Base-by-base conservation (phyloP, 2,113 vertebrate genomes). In the Tragelaphus strepsiceros region DNA sequence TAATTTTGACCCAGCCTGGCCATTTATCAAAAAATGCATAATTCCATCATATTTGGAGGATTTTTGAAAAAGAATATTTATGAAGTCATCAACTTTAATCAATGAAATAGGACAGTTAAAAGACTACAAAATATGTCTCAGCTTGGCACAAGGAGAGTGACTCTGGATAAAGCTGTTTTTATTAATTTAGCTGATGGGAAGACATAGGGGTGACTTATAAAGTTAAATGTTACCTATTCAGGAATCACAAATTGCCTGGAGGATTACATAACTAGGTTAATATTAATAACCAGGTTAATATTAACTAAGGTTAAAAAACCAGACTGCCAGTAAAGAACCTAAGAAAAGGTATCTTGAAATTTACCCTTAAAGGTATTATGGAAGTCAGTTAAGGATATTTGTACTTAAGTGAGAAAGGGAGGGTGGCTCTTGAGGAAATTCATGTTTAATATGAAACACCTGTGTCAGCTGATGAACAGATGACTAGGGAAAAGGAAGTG, bases 11-110 rank as follows among this genome's bases (percentile, higher is more conserved):
- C 64, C 39, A 92, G 59, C 14, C 24, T 74, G 71, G 59, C 80
- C 51, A 35, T 96, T 91, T 49, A 56, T 74, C 39, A 84, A 32
- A 74, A 91, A 16, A 61, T 85, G 35, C 54, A 62, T 83, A 91
- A 95, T 88, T 32, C 21, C 11, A 26, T 90, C n/a, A 0, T 88
- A 39, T 39, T 64, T 62, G 71, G 53, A 97, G 82, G 74, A 64
- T 64, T 90, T 61, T 94, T 85, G 85, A 82, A 58, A 54, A 59
- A 62, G 81, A 64, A 61, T 93, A 67, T 87, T 98, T 98, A 96
- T 95, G 87, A 94, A 96, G 91, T 91, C 87, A 54, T 93, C 67
- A 87, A n/a, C 43, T 91, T 87, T 17, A 46, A 62, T 90, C 62
- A 80, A 54, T 96, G 88, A 97, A 95, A 61, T 54, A 39, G 90